Evolutionary conservation across 2,888 invertebrate species (phyloP).

Genomic region (Rhyacophila evoluta): DNA sequence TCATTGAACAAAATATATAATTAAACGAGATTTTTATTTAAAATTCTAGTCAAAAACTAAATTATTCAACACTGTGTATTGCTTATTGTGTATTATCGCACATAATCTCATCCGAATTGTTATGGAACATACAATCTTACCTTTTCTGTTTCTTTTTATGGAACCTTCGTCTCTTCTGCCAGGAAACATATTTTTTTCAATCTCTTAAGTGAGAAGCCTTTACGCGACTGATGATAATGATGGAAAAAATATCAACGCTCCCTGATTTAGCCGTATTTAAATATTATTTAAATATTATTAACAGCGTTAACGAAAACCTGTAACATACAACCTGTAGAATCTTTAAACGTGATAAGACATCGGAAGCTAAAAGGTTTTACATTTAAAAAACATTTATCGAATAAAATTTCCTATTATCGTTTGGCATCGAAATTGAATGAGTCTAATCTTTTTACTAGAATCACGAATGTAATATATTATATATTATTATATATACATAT

Average conservation of each 20-base stretch:
- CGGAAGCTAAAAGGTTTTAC: constrained; percentile 2
- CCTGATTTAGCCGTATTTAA: constrained; percentile 3
- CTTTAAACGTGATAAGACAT: background rate
- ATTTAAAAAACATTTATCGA: too few species aligned
- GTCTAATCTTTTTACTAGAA: too few species aligned
- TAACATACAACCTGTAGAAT: background rate
- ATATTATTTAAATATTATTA: background rate
- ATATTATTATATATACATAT: too few species aligned
- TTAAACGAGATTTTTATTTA: too few species aligned
- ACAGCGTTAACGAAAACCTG: background rate
- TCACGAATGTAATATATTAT: too few species aligned
- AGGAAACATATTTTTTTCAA: constrained; percentile 21
- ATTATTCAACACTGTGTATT: too few species aligned
- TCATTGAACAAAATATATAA: too few species aligned
- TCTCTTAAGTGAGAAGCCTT: constrained; percentile 8
- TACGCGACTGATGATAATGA: constrained; percentile 1
- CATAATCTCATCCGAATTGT: background rate
- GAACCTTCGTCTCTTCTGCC: constrained; percentile 8
- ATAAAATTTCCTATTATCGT: too few species aligned
- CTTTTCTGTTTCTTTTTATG: constrained; percentile 8
- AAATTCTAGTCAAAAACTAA: too few species aligned
- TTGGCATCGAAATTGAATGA: too few species aligned
- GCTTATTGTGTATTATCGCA: too few species aligned
- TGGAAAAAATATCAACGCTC: constrained; percentile 3
- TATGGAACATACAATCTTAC: background rate